A percentile compares a stretch with the other conserved stretches of the same genome.
phyloP scores from a whole-genome alignment of 2,888 invertebrate species.

The Thecophora atra region DNA sequence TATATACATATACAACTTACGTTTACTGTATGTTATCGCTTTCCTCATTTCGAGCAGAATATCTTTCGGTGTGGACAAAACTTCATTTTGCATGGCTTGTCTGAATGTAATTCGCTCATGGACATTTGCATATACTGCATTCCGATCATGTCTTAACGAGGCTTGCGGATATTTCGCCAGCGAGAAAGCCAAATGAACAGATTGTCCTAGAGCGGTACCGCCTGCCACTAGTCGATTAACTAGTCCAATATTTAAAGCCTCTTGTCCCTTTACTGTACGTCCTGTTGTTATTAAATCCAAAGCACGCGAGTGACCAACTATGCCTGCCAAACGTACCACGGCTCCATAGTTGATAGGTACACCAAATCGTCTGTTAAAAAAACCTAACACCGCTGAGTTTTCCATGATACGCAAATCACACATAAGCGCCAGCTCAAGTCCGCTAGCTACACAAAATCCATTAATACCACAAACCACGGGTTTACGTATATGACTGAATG shows the following conservation, averaged over 20 bases:
- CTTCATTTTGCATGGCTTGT: slow-evolving; percentile 70
- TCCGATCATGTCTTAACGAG: slow-evolving; percentile 63
- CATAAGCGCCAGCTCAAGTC: slow-evolving; percentile 88
- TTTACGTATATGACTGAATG: slow-evolving; percentile 78
- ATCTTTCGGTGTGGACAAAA: slow-evolving; percentile 71
- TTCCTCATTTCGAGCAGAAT: slow-evolving; percentile 73
- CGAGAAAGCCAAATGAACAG: slow-evolving; percentile 76
- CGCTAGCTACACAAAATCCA: slow-evolving; percentile 91
- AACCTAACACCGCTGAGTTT: slow-evolving; percentile 81
- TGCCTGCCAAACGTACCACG: slow-evolving; percentile 80
- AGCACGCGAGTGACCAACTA: slow-evolving; percentile 85
- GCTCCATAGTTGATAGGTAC: slow-evolving; percentile 88
- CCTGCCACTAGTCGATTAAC: slow-evolving; percentile 81
- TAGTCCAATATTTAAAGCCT: slow-evolving; percentile 84
- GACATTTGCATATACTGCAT: slow-evolving; percentile 70
- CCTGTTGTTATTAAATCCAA: slow-evolving; percentile 90
- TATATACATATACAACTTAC: slow-evolving; percentile 59
- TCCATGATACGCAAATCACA: slow-evolving; percentile 92
- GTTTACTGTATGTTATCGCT: slow-evolving; percentile 76
- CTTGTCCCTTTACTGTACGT: slow-evolving; percentile 76
- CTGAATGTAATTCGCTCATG: slow-evolving; percentile 75
- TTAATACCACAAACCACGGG: slow-evolving; percentile 87
- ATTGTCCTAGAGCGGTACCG: slow-evolving; percentile 86
- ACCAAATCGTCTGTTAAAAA: slow-evolving; percentile 86
- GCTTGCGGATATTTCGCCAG: slow-evolving; percentile 84